Evolutionary conservation across 1,140 invertebrate species (phyloP).

Genomic region (Drosophila mauritiana): DNA sequence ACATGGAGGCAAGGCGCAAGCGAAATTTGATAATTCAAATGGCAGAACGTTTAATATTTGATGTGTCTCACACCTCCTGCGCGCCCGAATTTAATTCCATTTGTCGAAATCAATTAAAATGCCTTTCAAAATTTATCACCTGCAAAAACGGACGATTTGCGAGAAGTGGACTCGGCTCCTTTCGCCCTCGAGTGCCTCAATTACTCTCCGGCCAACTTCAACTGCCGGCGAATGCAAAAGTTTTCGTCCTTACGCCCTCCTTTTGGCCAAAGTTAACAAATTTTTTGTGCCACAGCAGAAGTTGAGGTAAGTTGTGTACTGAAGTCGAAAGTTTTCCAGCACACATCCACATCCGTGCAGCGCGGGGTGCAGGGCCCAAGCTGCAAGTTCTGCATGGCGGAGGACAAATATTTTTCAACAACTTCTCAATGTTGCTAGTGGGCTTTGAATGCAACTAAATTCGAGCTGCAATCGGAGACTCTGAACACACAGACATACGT

Average conservation of each 20-base stretch:
- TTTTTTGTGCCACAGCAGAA: conserved; percentile 57
- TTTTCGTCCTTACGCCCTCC: conserved; percentile 25
- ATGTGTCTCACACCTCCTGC: conserved; percentile 28
- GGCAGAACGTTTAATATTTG: conserved; percentile 55
- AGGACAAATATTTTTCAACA: conserved; percentile 60
- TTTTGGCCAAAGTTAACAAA: conserved; percentile 68
- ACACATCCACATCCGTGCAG: conserved; percentile 23
- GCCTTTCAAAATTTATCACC: conserved; percentile 67
- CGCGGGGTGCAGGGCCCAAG: conserved; percentile 1
- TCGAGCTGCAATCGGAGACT: conserved; percentile 33
- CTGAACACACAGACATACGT: neutral
- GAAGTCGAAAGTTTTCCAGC: conserved; percentile 68
- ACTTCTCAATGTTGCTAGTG: conserved; percentile 45
- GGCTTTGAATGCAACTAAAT: conserved; percentile 52
- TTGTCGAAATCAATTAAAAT: conserved; percentile 74
- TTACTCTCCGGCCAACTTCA: conserved; percentile 49
- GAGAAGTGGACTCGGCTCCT: conserved; percentile 23
- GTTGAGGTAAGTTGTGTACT: conserved; percentile 75
- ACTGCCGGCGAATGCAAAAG: conserved; percentile 56
- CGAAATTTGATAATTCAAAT: conserved; percentile 61
- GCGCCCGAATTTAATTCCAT: conserved; percentile 48
- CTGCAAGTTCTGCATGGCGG: conserved; percentile 13
- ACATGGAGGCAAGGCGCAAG: conserved; percentile 26
- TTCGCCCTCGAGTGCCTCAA: conserved; percentile 63
- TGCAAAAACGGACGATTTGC: conserved; percentile 60